These are phyloP conservation scores for Trypoxylon attenuatum DNA, from an alignment of 2,888 invertebrate genomes.

Conservation along the genomic window DNA sequence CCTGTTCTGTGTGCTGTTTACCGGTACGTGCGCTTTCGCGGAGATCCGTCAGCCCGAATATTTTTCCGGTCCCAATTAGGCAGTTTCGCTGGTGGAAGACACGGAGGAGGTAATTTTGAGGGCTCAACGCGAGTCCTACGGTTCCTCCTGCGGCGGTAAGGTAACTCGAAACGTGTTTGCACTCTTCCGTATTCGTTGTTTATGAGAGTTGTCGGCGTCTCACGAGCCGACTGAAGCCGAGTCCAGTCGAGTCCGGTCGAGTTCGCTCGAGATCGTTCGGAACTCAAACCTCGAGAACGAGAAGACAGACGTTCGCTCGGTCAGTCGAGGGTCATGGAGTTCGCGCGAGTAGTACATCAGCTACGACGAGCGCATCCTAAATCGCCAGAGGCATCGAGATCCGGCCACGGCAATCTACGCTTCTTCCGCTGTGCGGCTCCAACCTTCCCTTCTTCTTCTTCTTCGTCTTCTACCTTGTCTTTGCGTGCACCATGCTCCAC, in stretches of 20 bases:
- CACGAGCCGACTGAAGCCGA: too few species aligned
- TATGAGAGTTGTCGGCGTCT: not conserved
- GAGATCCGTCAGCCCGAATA: too few species aligned
- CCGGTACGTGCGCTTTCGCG: too few species aligned
- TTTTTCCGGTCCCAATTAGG: too few species aligned
- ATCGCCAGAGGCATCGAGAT: conserved; percentile 39
- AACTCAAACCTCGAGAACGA: not conserved
- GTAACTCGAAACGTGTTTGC: conserved; percentile 1
- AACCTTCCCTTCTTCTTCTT: too few species aligned
- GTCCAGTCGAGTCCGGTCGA: too few species aligned
- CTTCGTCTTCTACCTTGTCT: too few species aligned
- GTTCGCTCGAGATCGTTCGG: not conserved
- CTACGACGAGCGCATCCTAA: conserved; percentile 31
- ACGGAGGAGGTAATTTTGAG: not conserved
- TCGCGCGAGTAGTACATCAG: conserved; percentile 41
- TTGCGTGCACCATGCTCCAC: too few species aligned
- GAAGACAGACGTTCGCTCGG: not conserved
- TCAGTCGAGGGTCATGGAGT: conserved; percentile 16
- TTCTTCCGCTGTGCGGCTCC: too few species aligned
- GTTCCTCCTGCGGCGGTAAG: not conserved
- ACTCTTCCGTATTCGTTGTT: conserved; percentile 17
- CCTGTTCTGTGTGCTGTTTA: too few species aligned
- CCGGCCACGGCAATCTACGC: conserved; percentile 42
- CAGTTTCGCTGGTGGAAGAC: too few species aligned
- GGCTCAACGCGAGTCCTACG: too few species aligned